A percentile compares a stretch with the other conserved stretches of the same genome.
Evolutionary conservation across 2,797 vertebrate genomes (phyloP).

Genomic region (Nasua narica): DNA sequence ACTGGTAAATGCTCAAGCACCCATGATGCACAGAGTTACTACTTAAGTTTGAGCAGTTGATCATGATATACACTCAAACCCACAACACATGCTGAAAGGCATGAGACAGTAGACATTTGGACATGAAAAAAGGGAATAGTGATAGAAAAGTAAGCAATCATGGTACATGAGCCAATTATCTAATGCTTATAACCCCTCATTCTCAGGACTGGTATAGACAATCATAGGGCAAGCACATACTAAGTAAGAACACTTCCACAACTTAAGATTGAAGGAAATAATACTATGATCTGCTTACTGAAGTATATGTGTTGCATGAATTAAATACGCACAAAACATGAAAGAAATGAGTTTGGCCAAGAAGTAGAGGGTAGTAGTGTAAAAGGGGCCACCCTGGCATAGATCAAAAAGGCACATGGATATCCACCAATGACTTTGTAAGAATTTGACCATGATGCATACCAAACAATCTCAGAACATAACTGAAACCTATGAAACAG

Average conservation of each 20-base stretch:
- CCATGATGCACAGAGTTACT: background rate
- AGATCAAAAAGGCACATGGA: background rate
- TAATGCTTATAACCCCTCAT: background rate
- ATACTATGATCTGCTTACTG: background rate
- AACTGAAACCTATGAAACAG: background rate
- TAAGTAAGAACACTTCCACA: background rate
- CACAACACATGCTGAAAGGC: background rate
- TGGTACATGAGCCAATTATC: background rate
- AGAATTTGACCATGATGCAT: background rate
- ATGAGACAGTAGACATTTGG: background rate
- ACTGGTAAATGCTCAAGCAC: background rate
- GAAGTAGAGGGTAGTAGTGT: background rate
- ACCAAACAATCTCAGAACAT: background rate
- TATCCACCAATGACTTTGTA: background rate
- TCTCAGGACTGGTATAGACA: background rate
- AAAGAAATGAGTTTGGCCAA: background rate
- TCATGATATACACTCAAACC: background rate
- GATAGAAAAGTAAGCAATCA: background rate
- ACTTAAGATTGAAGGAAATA: background rate
- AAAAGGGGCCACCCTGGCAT: background rate
- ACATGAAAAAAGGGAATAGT: background rate
- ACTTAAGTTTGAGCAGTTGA: background rate
- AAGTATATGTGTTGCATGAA: background rate
- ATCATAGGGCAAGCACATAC: background rate
- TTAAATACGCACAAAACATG: background rate